Percentiles rank a stretch among this genome's conserved stretches.
These are phyloP conservation scores for Eupleurogrammus muticus DNA, from an alignment of 2,797 vertebrate species.

Conservation along the genomic window DNA sequence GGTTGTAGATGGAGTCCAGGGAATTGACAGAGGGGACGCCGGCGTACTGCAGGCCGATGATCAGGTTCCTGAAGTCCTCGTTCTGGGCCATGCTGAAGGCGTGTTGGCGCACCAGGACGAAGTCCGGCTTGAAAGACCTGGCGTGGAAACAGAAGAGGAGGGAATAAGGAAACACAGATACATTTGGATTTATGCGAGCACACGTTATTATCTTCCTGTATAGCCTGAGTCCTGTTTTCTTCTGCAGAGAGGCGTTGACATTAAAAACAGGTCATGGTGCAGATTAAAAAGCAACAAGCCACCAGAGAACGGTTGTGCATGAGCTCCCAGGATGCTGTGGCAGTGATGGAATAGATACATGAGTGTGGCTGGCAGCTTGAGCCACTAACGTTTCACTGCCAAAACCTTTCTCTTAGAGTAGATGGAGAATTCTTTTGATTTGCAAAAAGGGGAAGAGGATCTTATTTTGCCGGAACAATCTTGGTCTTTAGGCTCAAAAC, in stretches of 20 bases:
- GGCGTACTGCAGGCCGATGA: constrained; percentile 97
- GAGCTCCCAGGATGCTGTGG: not conserved
- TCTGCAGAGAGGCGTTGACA: not conserved
- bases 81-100: constrained; percentile 98
- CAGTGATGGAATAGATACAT: not conserved
- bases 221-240: not conserved
- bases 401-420: constrained; percentile 15
- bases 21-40: constrained; percentile 95
- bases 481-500: too few species aligned
- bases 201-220: too few species aligned
- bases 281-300: constrained; percentile 6
- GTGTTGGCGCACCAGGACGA: constrained; percentile 95
- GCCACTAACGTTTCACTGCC: not conserved
- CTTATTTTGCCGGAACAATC: too few species aligned
- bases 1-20: constrained; percentile 96
- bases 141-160: constrained; percentile 7
- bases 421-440: constrained; percentile 19
- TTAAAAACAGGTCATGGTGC: not conserved
- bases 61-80: constrained; percentile 95
- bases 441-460: too few species aligned
- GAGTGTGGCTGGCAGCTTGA: not conserved
- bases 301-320: not conserved
- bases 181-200: not conserved
- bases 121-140: constrained; percentile 97
- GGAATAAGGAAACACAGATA: not conserved